Evolutionary conservation across 2,888 invertebrate species (phyloP).

Genomic region (Thyatira batis): DNA sequence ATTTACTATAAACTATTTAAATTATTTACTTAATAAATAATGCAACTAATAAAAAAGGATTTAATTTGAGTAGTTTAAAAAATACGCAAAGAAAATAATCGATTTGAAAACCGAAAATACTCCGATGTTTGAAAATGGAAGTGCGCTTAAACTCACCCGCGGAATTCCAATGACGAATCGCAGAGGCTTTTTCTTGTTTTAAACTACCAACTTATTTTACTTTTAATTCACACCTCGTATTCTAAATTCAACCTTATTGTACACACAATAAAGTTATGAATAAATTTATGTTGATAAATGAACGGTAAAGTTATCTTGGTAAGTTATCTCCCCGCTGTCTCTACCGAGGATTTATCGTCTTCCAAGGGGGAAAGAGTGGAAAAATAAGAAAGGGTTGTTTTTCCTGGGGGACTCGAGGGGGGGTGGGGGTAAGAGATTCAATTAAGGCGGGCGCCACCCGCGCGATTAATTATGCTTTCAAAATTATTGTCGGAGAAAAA

Average conservation of each 20-base stretch:
- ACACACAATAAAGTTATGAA: neutral
- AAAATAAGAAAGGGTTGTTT: conserved; percentile 82
- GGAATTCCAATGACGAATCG: conserved; percentile 81
- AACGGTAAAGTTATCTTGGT: conserved; percentile 37
- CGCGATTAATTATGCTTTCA: conserved; percentile 77
- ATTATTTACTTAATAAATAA: no score
- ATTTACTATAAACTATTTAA: no score
- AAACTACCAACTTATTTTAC: conserved; percentile 41
- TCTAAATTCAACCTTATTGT: conserved; percentile 15
- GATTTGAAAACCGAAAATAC: conserved; percentile 59
- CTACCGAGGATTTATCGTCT: conserved; percentile 81
- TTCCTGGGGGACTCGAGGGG: conserved; percentile 68
- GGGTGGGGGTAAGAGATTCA: conserved; percentile 69
- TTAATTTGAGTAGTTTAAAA: conserved; percentile 7
- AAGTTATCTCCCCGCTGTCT: conserved; percentile 78
- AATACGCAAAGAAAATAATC: conserved; percentile 25
- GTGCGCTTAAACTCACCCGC: conserved; percentile 67
- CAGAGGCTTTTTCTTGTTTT: conserved; percentile 78
- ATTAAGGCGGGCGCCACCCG: conserved; percentile 69
- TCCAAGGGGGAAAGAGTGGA: conserved; percentile 70
- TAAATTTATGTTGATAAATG: conserved; percentile 5
- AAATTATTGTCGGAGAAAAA: conserved; percentile 54
- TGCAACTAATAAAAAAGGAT: no score
- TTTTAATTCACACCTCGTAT: neutral
- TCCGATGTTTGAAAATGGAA: conserved; percentile 66